Evolutionary conservation across 1,140 invertebrate genomes (phyloP).

Genomic region (Bombus picipes): DNA sequence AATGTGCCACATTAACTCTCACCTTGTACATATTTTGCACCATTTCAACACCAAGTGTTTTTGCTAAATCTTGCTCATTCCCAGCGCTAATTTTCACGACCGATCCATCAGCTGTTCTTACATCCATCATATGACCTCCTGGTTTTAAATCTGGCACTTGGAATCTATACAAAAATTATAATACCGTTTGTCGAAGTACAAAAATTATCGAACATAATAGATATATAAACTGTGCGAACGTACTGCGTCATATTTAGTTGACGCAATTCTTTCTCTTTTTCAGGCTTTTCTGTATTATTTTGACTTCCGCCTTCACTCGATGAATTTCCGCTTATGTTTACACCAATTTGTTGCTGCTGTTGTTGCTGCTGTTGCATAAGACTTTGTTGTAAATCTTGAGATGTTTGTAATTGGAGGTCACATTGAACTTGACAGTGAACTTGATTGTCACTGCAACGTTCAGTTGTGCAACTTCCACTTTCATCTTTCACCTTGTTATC

Average conservation of each 20-base stretch:
- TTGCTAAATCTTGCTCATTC: conserved; percentile 86
- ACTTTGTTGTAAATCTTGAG: conserved; percentile 80
- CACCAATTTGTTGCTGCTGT: conserved; percentile 74
- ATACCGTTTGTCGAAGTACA: background rate
- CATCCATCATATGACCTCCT: conserved; percentile 87
- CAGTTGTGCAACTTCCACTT: conserved; percentile 77
- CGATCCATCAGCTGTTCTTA: conserved; percentile 86
- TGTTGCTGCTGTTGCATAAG: conserved; percentile 79
- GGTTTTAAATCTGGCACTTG: conserved; percentile 82
- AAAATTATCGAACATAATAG: background rate
- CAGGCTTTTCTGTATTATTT: conserved; percentile 74
- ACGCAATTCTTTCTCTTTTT: conserved; percentile 81
- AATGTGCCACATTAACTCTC: conserved; percentile 15
- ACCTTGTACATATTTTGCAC: conserved; percentile 91
- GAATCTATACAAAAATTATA: conserved; percentile 73
- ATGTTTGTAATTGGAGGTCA: conserved; percentile 79
- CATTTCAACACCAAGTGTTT: conserved; percentile 87
- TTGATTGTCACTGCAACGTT: conserved; percentile 79
- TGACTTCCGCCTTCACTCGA: conserved; percentile 69
- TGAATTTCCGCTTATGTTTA: conserved; percentile 75
- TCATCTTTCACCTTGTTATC: conserved; percentile 80
- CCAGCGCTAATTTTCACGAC: conserved; percentile 88
- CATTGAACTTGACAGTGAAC: conserved; percentile 81
- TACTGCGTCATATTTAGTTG: conserved; percentile 81
- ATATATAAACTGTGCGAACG: conserved; percentile 46